Conservation (phyloP, 2,113 vertebrate genomes). For the Catharus fuscescens region DNA sequence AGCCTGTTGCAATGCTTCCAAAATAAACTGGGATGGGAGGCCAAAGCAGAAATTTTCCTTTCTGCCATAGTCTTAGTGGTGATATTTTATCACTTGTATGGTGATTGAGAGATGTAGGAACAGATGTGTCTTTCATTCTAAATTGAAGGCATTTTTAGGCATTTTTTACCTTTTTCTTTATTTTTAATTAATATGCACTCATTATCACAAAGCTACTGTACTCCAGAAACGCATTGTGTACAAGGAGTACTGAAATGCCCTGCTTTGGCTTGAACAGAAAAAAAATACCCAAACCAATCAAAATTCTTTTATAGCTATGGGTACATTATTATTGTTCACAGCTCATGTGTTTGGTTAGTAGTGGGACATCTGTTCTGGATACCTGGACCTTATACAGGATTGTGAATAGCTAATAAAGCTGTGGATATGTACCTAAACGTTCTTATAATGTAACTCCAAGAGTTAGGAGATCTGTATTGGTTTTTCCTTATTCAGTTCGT, state of each 20-base stretch:
- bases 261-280: background rate
- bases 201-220: background rate
- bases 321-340: background rate
- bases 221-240: background rate
- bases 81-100: background rate
- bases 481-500: background rate
- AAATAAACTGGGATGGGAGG: background rate
- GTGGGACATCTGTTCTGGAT: background rate
- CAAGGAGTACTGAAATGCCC: background rate
- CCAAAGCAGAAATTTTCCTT: background rate
- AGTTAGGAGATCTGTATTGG: background rate
- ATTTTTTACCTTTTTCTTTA: background rate
- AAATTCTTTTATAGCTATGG: background rate
- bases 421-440: background rate
- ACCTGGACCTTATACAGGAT: background rate
- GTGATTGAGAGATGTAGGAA: background rate
- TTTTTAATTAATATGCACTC: background rate
- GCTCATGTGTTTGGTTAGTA: background rate
- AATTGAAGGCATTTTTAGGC: background rate
- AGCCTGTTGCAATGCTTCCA: background rate
- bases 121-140: background rate
- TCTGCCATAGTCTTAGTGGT: background rate
- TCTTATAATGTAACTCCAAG: background rate
- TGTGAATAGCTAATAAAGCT: background rate
- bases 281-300: background rate